Evolutionary conservation across 2,797 vertebrate species (phyloP).

Genomic region (Ataeniobius toweri): DNA sequence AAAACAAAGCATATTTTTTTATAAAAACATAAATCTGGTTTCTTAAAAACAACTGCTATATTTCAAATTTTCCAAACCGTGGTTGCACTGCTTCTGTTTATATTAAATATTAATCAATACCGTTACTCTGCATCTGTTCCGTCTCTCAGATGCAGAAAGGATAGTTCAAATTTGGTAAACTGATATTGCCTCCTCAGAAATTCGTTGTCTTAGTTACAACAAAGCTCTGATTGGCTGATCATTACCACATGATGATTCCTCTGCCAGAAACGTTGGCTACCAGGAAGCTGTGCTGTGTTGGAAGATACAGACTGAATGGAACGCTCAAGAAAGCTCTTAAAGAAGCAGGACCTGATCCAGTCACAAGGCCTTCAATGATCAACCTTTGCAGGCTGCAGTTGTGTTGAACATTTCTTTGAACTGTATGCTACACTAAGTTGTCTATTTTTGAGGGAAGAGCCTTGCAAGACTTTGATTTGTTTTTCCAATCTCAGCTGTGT

Average conservation of each 20-base stretch:
- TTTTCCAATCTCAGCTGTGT: no score
- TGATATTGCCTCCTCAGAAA: not conserved
- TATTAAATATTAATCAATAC: not conserved
- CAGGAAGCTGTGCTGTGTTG: not conserved
- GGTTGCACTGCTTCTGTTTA: not conserved
- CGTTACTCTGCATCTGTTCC: not conserved
- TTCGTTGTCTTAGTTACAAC: not conserved
- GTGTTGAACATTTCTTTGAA: not conserved
- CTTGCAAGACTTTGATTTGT: no score
- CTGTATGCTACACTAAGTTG: not conserved
- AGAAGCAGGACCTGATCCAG: not conserved
- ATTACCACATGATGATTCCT: not conserved
- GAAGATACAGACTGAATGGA: not conserved
- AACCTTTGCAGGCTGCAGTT: not conserved
- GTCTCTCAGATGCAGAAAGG: not conserved
- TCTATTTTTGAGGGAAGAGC: no score
- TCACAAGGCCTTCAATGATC: not conserved
- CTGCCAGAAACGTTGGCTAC: not conserved
- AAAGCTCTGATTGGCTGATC: not conserved
- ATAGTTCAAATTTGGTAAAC: not conserved
- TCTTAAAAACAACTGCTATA: not conserved
- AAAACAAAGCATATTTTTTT: not conserved
- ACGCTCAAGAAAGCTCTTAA: not conserved
- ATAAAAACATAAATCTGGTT: not conserved
- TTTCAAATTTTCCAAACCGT: not conserved